Conservation (phyloP, 2,888 invertebrate genomes). For the Ephialtes manifestator region DNA sequence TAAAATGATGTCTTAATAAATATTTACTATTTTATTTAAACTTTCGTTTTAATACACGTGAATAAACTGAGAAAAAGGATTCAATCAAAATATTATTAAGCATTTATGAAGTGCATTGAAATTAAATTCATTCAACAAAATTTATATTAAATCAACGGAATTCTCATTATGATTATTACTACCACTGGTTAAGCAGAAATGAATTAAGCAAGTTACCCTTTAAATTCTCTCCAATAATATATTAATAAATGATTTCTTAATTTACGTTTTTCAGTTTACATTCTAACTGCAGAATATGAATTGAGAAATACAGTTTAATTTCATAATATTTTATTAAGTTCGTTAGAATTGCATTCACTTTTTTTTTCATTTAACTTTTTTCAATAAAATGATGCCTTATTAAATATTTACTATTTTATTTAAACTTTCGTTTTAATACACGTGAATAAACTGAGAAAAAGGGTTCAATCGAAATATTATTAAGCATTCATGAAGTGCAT, state of each 20-base stretch:
- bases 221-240: no score
- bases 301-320: no score
- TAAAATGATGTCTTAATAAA: background rate
- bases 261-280: no score
- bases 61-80: background rate
- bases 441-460: background rate
- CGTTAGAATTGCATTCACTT: no score
- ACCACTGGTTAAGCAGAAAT: background rate
- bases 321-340: no score
- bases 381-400: background rate
- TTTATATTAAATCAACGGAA: background rate
- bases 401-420: slow-evolving; percentile 14
- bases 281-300: no score
- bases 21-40: slow-evolving; percentile 20
- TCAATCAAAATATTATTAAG: background rate
- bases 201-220: background rate
- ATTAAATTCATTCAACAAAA: slow-evolving; percentile 6
- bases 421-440: background rate
- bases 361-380: background rate
- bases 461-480: background rate
- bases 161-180: background rate
- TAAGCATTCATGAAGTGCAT: background rate
- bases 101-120: background rate
- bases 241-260: no score
- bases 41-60: background rate